Base-by-base conservation (phyloP, 2,113 vertebrate genomes). In the Pachycephala philippinensis region DNA sequence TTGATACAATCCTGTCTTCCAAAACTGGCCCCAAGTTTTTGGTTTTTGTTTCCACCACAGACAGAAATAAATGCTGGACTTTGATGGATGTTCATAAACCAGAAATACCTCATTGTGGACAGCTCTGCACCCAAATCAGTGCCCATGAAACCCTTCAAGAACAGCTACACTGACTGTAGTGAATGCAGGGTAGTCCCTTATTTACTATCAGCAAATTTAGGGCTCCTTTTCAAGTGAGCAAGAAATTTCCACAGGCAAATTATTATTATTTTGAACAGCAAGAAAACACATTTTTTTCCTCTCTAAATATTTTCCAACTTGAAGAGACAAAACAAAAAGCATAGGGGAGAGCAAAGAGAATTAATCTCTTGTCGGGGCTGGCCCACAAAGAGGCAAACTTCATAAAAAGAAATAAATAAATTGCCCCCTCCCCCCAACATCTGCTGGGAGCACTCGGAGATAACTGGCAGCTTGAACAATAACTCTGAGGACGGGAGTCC, bases 391-490 rank as follows among this genome's bases (percentile, higher is more conserved):
- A 90, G 53, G 92, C 18, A 89, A 97, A 97, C 76, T 94, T 96
- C 53, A 81, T 96, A 22, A 89, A 95, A 65, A 85, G 78, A 88
- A 80, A 52, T 12, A 87, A 63, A 93, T 24, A 56, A 61, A 87
- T 68, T 63, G 11, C 74, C 37, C 61, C 94, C 94, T 95, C 94
- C 95, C 96, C 82, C 84, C 75, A 93, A 88, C 96, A 96, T 97
- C 95, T 97, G 96, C 93, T 95, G 71, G 85, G 92, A 96, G 90
- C 82, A 68, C 95, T 96, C 8, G 12, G 69, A 95, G 93, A 91
- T 90, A 96, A 93, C 92, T 97, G 96, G 95, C 96, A 97, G 96
- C 90, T 89, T 11, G 66, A 96, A 97, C 95, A 97, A 96, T 97
- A 92, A 85, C 93, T 90, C 71, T 0, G 53, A 93, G 93, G 83